Conservation (phyloP, 2,888 invertebrate genomes). For the Hydriomena furcata region DNA sequence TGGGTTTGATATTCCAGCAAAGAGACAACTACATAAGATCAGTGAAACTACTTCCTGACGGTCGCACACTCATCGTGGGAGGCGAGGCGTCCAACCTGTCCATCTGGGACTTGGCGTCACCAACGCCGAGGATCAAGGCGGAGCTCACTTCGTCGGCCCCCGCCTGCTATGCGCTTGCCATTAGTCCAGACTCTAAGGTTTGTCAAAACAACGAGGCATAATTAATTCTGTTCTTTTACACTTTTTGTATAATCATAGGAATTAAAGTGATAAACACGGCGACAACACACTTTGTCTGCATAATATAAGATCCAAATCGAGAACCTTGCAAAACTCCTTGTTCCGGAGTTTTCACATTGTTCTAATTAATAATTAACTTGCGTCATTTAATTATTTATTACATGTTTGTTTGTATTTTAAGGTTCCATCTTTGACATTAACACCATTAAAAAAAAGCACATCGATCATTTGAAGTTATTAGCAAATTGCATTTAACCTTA, state of each 20-base stretch:
- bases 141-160: constrained; percentile 97
- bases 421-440: no score
- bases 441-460: no score
- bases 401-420: no score
- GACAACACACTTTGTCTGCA: no score
- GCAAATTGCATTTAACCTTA: no score
- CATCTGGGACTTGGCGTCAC: constrained; percentile 97
- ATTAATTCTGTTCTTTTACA: neutral
- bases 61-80: constrained; percentile 96
- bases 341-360: no score
- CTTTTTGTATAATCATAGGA: neutral
- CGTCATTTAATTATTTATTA: no score
- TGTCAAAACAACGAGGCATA: neutral
- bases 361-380: no score
- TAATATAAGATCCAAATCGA: neutral
- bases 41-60: constrained; percentile 96
- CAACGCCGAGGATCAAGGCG: constrained; percentile 95
- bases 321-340: neutral
- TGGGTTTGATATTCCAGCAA: constrained; percentile 84
- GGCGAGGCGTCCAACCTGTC: constrained; percentile 97
- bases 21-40: constrained; percentile 97
- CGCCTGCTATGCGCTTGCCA: constrained; percentile 98
- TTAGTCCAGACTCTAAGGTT: constrained; percentile 96
- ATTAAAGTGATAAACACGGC: no score
- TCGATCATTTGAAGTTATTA: no score